Percentiles rank a stretch among this genome's conserved stretches.
phyloP scores from a whole-genome alignment of 2,797 vertebrate species.

The Menidia menidia region DNA sequence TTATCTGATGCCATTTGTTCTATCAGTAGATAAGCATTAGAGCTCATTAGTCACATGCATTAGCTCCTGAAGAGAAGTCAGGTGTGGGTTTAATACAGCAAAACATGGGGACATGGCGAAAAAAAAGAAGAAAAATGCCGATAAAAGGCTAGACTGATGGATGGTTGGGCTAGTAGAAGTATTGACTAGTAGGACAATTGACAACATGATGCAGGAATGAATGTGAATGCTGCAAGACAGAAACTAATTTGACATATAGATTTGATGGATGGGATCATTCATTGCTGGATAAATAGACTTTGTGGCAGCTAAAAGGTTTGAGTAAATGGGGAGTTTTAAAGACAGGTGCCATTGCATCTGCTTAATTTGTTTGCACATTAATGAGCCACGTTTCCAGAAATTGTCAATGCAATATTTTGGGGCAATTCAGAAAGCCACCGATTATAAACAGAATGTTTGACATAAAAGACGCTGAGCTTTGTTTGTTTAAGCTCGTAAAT shows the following conservation, averaged over 20 bases:
- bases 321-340: neutral
- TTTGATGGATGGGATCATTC: conserved; percentile 13
- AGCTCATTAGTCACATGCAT: conserved; percentile 73
- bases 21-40: conserved; percentile 72
- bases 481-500: neutral
- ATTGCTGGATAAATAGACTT: conserved; percentile 6
- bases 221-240: conserved; percentile 4
- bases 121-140: conserved; percentile 6
- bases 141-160: conserved; percentile 17
- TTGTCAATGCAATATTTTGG: neutral
- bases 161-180: conserved; percentile 13
- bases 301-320: neutral
- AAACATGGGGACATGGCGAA: neutral
- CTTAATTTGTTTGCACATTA: neutral
- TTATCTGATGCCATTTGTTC: conserved; percentile 73
- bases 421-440: neutral
- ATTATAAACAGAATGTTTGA: neutral
- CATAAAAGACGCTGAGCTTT: neutral
- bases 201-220: conserved; percentile 14
- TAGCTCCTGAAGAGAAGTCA: conserved; percentile 62
- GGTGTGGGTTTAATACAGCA: conserved; percentile 33
- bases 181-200: conserved; percentile 67
- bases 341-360: neutral
- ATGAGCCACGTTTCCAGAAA: neutral
- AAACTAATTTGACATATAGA: conserved; percentile 15